Base-by-base conservation (phyloP, 2,113 vertebrate species). In the Clarias magur region DNA sequence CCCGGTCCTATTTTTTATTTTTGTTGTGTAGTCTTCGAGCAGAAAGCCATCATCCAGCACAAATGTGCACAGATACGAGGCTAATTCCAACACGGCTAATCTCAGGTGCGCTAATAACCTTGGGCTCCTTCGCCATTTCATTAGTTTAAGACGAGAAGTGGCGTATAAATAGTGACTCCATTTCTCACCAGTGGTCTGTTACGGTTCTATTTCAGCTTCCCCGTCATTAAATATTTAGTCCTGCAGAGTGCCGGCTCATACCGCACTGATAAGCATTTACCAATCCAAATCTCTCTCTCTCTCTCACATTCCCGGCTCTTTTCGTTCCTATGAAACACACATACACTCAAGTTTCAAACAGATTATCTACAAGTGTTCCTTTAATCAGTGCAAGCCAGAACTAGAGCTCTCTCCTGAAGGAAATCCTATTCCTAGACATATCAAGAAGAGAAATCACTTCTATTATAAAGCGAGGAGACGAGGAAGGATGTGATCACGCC, bases 181-280 rank as follows among this genome's bases (percentile, higher is more conserved):
- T 94, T 94, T 93, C 94, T 94, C 92, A 93, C 86, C 89, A 89
- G 89, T 91, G 93, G 91, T 92, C 91, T 93, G 89, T 91, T 92
- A 94, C 89, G 82, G 91, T 93, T 94, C 93, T 91, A 95, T 94
- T 94, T 94, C 94, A 92, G 91, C 93, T 89, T 73, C 53, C 88
- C 88, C 78, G 88, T 92, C 93, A 95, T 96, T 94, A 95, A 95
- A 95, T 95, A 95, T 95, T 94, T 94, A 96, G 95, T 93, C 93
- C 90, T 87, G 84, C 85, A 62, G 92, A 93, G 92, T 92, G 92
- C 88, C 88, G 13, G 90, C 93, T 93, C 92, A 83, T 88, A 89
- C 89, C 59, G 89, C 93, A 93, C 94, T 94, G 93, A 94, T 94
- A 93, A 93, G 89, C 91, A 90, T 93, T 95, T 88, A 91, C 90